phyloP scores from a whole-genome alignment of 2,113 vertebrate species.

The Bothrops jararaca region DNA sequence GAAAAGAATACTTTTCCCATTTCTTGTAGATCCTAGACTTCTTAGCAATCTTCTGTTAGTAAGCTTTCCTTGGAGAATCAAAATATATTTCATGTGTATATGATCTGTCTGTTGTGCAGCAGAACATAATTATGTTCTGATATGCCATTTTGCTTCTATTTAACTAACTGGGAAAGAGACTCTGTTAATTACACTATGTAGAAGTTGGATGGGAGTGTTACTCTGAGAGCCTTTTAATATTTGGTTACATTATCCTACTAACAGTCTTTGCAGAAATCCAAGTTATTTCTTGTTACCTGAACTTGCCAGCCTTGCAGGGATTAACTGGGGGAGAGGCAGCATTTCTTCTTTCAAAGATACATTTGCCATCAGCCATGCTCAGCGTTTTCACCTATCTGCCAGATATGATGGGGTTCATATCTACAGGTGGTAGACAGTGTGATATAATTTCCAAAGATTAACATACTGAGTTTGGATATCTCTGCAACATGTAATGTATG shows the following conservation, averaged over 20 bases:
- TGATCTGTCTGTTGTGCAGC: not conserved
- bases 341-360: not conserved
- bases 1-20: not conserved
- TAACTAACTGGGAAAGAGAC: not conserved
- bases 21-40: not conserved
- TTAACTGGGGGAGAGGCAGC: not conserved
- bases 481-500: not conserved
- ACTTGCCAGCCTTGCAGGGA: not conserved
- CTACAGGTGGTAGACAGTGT: not conserved
- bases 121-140: not conserved
- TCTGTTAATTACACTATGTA: not conserved
- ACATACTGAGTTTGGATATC: not conserved
- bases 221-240: not conserved
- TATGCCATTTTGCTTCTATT: not conserved
- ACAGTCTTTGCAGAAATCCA: not conserved
- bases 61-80: constrained; percentile 10
- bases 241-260: not conserved
- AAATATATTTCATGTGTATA: not conserved
- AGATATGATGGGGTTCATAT: not conserved
- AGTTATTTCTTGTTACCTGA: not conserved
- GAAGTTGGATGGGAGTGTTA: not conserved
- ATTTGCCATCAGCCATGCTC: not conserved
- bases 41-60: not conserved
- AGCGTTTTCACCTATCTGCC: not conserved
- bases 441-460: not conserved